Evolutionary conservation across 2,797 vertebrate species (phyloP).

Genomic region (Merluccius polli): DNA sequence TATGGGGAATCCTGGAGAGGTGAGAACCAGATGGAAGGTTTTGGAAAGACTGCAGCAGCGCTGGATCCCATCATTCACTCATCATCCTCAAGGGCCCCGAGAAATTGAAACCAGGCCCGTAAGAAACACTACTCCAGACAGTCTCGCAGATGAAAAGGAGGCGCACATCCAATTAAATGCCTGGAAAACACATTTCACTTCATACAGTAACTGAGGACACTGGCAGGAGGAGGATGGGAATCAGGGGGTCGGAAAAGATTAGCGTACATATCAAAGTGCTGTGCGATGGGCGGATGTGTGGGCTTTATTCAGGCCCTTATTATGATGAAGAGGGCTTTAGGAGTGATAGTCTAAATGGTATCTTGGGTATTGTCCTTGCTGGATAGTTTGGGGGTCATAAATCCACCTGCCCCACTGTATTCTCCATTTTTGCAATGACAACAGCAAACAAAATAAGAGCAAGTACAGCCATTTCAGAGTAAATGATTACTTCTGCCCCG

Average conservation of each 20-base stretch:
- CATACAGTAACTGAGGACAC: conserved; percentile 48
- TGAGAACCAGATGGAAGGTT: conserved; percentile 74
- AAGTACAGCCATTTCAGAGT: neutral
- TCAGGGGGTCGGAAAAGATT: conserved; percentile 61
- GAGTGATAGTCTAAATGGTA: conserved; percentile 19
- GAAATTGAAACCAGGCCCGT: conserved; percentile 74
- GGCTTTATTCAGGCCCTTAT: conserved; percentile 36
- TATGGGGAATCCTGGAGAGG: conserved; percentile 72
- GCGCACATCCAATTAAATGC: conserved; percentile 68
- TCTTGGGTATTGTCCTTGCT: neutral
- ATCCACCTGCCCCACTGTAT: neutral
- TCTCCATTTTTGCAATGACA: neutral
- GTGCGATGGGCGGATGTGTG: conserved; percentile 28
- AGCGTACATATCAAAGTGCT: conserved; percentile 52
- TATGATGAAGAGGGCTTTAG: conserved; percentile 24
- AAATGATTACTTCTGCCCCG: neutral
- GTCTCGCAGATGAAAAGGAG: conserved; percentile 68
- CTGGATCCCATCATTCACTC: conserved; percentile 72
- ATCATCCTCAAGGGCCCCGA: conserved; percentile 70
- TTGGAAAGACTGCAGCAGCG: conserved; percentile 63
- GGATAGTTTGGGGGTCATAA: neutral
- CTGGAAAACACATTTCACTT: conserved; percentile 71
- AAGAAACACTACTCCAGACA: conserved; percentile 69
- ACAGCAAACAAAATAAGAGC: neutral
- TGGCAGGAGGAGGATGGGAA: conserved; percentile 49